Percentiles rank a stretch among this genome's conserved stretches.
Evolutionary conservation across 2,797 vertebrate genomes (phyloP).

Genomic region (Cynodonichthys magdalenae): DNA sequence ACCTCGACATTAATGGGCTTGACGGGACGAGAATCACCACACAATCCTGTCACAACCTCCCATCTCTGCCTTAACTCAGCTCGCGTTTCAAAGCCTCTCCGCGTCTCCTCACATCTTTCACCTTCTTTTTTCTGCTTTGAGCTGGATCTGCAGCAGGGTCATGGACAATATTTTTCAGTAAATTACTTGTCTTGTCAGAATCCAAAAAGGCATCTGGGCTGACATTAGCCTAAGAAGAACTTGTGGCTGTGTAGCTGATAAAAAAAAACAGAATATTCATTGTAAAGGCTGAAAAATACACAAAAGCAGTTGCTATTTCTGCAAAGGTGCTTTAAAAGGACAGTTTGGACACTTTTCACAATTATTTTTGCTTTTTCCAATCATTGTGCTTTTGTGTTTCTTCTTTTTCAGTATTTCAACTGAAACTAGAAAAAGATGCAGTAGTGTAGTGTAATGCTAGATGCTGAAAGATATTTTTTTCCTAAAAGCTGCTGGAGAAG

Average conservation of each 20-base stretch:
- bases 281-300: conserved; percentile 2
- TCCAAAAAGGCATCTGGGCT: conserved; percentile 30
- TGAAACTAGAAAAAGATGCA: too few relatives aligned
- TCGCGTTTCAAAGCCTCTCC: conserved; percentile 73
- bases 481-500: too few relatives aligned
- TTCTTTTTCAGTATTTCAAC: too few relatives aligned
- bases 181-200: conserved; percentile 44
- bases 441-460: too few relatives aligned
- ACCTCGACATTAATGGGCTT: conserved; percentile 97
- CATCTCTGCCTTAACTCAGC: conserved; percentile 71
- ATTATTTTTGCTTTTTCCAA: too few relatives aligned
- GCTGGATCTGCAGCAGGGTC: conserved; percentile 57
- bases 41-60: conserved; percentile 76
- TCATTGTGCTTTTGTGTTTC: too few relatives aligned
- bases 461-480: too few relatives aligned
- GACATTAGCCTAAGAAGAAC: conserved; percentile 27
- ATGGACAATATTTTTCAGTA: conserved; percentile 48
- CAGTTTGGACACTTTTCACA: too few relatives aligned
- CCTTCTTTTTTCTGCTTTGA: conserved; percentile 46
- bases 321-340: too few relatives aligned
- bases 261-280: conserved; percentile 17
- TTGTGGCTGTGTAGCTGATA: conserved; percentile 6
- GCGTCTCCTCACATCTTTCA: conserved; percentile 61
- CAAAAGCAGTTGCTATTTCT: background rate
- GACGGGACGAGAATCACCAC: conserved; percentile 89